Evolutionary conservation across 2,888 invertebrate species (phyloP), one percentile per base, ranked within the genome.

Genomic region (Phalera bucephala): DNA sequence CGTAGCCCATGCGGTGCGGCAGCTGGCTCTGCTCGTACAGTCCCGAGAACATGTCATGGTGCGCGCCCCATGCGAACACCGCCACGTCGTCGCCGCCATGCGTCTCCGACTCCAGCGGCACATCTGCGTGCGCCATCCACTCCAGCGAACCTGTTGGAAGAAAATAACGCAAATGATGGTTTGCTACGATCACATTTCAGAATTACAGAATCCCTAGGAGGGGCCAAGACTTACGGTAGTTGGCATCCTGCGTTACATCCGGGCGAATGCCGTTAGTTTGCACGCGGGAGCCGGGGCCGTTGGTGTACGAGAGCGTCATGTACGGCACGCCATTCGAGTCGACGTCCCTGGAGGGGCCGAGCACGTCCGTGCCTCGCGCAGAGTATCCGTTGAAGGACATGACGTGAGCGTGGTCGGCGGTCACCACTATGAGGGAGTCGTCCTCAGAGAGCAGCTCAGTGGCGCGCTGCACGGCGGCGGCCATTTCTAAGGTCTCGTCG

Each of bases 1-100:
- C 94, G 72, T 92, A 95, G 15, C 90, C 92, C 86, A 94, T 92
- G 31, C 93, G 92, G 74, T 95, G 93, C 6, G 95, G 94, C 45
- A 96, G 92, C 64, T 92, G 93, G 67, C 92, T 93, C 82, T 96
- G 95, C 66, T 96, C 95, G 69, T 93, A 93, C 15, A 92, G 91
- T 1, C 95, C 95, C 9, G 93, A 89, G 76, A 96, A 94, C 33
- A 96, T 82, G 72, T 93, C 93, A 20, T 95, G 91, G 86, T 93
- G 93, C 2, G 94, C 94, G 33, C 93, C 96, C 22, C 75, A 72
- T 52, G 93, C 93, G 77, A 92, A 95, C 23, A 95, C 92, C 0
- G 91, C 91, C 9, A 95, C 95, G 83, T 95, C 95, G 53, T 95
- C 95, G 0, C 94, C 94, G 3, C 94, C 94, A 72, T 95, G 94